phyloP scores from a whole-genome alignment of 2,113 vertebrate genomes.

The Emydura subglobosa region DNA sequence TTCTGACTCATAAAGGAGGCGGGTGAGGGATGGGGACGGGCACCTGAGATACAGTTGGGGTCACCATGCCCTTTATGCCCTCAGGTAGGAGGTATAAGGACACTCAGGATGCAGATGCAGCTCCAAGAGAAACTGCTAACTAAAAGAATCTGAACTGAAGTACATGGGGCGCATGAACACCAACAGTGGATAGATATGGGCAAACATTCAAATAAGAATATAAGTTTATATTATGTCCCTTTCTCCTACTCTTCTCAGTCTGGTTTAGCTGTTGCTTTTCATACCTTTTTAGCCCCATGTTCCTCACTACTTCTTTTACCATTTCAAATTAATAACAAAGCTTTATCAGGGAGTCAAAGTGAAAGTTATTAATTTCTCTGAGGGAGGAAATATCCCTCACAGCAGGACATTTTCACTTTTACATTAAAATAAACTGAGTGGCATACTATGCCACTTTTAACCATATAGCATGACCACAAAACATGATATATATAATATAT shows the following conservation, averaged over 20 bases:
- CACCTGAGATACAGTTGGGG: neutral
- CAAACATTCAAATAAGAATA: neutral
- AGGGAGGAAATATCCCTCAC: neutral
- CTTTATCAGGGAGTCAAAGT: neutral
- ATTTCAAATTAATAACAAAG: neutral
- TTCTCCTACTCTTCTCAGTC: slow-evolving; percentile 25
- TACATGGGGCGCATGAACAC: neutral
- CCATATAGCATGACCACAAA: neutral
- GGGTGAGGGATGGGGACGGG: no score
- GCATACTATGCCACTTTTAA: neutral
- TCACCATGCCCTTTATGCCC: neutral
- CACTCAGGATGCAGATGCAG: neutral
- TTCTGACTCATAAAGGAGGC: neutral
- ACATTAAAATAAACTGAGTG: neutral
- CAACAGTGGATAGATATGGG: neutral
- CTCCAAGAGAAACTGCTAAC: neutral
- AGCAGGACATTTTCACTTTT: neutral
- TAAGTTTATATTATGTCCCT: neutral
- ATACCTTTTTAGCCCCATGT: neutral
- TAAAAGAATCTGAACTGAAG: neutral
- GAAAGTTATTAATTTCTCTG: neutral
- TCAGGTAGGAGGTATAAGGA: neutral
- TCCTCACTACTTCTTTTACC: neutral
- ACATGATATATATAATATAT: neutral
- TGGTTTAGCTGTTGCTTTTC: slow-evolving; percentile 28